Conservation (phyloP, 2,888 invertebrate species). For the Ceraclea dissimilis region DNA sequence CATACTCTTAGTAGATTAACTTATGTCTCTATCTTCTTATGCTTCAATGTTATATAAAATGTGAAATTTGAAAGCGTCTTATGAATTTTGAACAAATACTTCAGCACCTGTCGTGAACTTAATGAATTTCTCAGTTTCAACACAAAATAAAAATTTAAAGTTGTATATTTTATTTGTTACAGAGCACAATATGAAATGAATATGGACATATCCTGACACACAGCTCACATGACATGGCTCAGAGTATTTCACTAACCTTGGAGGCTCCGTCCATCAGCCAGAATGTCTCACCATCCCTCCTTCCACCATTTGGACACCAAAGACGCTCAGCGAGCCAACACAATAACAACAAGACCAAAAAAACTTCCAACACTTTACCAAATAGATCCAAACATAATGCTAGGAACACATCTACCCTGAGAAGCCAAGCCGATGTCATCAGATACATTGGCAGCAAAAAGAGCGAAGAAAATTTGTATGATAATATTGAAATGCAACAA, state of each 20-base stretch:
- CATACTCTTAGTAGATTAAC: no score
- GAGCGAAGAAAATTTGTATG: conserved; percentile 4
- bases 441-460: conserved; percentile 20
- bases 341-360: conserved; percentile 16
- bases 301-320: conserved; percentile 18
- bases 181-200: background rate
- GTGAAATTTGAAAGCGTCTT: no score
- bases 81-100: no score
- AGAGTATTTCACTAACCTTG: conserved; percentile 14
- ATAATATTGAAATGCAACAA: conserved; percentile 14
- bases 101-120: no score
- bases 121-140: no score
- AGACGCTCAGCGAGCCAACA: conserved; percentile 19
- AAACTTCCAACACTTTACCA: conserved; percentile 23
- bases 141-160: no score
- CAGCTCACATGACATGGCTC: conserved; percentile 15
- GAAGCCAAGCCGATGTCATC: conserved; percentile 23
- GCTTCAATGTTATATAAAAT: no score
- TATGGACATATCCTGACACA: background rate
- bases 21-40: no score
- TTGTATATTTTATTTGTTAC: background rate
- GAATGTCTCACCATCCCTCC: conserved; percentile 10
- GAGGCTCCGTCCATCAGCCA: conserved; percentile 11
- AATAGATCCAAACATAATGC: conserved; percentile 9
- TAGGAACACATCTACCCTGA: conserved; percentile 17